These are phyloP conservation scores for Sinonovacula constricta DNA, from an alignment of 1,140 invertebrate genomes.

Conservation along the genomic window DNA sequence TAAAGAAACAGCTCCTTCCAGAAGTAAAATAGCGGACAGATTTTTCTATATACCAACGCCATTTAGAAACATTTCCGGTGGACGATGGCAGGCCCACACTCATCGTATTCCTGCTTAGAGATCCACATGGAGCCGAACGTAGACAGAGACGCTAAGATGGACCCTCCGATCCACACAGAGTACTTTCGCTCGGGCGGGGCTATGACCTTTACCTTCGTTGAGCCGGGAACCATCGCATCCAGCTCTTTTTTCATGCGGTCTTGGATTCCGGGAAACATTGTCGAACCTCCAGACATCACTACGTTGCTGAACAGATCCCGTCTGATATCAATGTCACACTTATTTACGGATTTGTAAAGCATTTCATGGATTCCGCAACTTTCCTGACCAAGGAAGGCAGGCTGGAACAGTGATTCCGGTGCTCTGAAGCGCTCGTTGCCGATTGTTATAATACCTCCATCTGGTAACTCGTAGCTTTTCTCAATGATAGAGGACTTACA, in stretches of 20 bases:
- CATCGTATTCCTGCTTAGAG: conserved; percentile 87
- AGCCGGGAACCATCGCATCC: conserved; percentile 17
- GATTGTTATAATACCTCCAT: conserved; percentile 83
- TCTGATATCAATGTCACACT: conserved; percentile 68
- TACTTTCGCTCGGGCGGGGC: conserved; percentile 77
- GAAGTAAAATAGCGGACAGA: too few species aligned
- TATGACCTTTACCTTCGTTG: conserved; percentile 57
- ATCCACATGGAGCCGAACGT: conserved; percentile 84
- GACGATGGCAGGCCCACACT: conserved; percentile 91
- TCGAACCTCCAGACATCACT: conserved; percentile 55
- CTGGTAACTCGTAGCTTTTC: conserved; percentile 52
- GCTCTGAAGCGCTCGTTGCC: conserved; percentile 84
- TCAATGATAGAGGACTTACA: conserved; percentile 60
- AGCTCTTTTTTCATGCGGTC: conserved; percentile 35
- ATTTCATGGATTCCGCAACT: conserved; percentile 76
- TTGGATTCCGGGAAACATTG: conserved; percentile 53
- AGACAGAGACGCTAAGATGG: conserved; percentile 82
- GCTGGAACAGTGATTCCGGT: conserved; percentile 86
- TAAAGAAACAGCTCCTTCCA: too few species aligned
- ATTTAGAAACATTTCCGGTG: conserved; percentile 83
- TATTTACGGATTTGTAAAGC: conserved; percentile 92
- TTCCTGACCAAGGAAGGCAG: conserved; percentile 59
- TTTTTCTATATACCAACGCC: too few species aligned
- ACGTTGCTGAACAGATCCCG: conserved; percentile 53
- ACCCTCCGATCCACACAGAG: conserved; percentile 77